phyloP scores from a whole-genome alignment of 2,113 vertebrate genomes.

The Cinclus mexicanus region DNA sequence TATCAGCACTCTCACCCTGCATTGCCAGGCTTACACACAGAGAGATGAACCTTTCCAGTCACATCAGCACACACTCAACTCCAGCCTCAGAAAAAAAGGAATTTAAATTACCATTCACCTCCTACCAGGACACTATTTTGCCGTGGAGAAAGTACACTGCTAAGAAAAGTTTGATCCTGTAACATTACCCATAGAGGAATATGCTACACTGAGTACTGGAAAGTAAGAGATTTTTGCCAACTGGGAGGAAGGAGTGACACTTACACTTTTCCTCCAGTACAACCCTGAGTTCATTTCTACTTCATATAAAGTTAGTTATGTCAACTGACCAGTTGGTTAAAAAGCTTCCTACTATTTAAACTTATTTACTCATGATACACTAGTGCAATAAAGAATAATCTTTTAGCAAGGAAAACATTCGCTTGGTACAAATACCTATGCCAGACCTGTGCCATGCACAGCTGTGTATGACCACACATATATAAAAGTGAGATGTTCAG shows the following conservation, averaged over 20 bases:
- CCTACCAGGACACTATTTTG: background rate
- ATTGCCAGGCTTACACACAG: background rate
- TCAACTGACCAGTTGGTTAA: constrained; percentile 27
- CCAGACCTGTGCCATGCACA: background rate
- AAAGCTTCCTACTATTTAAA: constrained; percentile 39
- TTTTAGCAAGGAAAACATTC: background rate
- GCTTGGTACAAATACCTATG: background rate
- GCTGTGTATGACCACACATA: background rate
- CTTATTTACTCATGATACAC: background rate
- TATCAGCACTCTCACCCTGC: background rate
- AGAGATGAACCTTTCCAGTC: background rate
- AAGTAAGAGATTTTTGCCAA: constrained; percentile 33
- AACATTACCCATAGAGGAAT: background rate
- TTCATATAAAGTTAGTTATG: constrained; percentile 34
- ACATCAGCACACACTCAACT: background rate
- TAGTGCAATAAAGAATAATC: constrained; percentile 1
- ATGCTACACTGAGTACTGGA: background rate
- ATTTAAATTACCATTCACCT: background rate
- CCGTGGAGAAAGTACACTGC: background rate
- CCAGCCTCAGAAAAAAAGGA: background rate
- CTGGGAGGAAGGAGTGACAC: constrained; percentile 15
- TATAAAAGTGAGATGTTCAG: background rate
- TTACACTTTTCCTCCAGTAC: background rate
- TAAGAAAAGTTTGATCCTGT: background rate
- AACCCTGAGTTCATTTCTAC: constrained; percentile 26